Evolutionary conservation across 2,797 vertebrate species (phyloP).

Genomic region (Tiaroga cobitis): DNA sequence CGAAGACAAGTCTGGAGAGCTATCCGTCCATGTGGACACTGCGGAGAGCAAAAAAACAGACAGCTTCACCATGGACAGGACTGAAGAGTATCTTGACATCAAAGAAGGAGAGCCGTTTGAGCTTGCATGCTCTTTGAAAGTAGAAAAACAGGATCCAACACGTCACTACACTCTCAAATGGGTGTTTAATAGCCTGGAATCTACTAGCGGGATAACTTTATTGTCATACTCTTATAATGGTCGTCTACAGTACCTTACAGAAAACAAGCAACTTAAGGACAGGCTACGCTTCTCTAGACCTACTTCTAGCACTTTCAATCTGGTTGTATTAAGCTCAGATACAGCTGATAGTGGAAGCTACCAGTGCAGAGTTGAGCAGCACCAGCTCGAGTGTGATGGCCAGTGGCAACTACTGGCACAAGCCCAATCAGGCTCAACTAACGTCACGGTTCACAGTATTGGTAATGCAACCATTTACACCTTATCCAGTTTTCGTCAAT

Average conservation of each 20-base stretch:
- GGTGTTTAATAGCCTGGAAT: slow-evolving; percentile 1
- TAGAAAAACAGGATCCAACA: background rate
- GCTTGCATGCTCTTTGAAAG: slow-evolving; percentile 19
- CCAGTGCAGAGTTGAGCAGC: slow-evolving; percentile 53
- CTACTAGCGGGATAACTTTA: background rate
- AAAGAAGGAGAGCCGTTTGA: slow-evolving; percentile 46
- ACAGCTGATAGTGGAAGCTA: slow-evolving; percentile 56
- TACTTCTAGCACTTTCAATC: slow-evolving; percentile 31
- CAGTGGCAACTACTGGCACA: slow-evolving; percentile 26
- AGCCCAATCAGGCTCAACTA: slow-evolving; percentile 30
- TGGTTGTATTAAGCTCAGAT: slow-evolving; percentile 47
- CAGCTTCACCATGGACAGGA: background rate
- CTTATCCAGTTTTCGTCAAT: background rate
- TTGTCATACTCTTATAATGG: slow-evolving; percentile 26
- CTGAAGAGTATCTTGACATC: background rate
- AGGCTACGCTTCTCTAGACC: slow-evolving; percentile 58
- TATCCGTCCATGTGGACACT: slow-evolving; percentile 48
- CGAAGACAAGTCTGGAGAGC: slow-evolving; percentile 70
- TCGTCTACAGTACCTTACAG: slow-evolving; percentile 6
- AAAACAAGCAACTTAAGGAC: background rate
- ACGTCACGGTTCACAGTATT: slow-evolving; percentile 21
- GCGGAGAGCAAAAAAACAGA: background rate
- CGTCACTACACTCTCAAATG: slow-evolving; percentile 36
- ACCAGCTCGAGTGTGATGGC: slow-evolving; percentile 42
- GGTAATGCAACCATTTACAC: slow-evolving; percentile 36